Conservation (phyloP, 2,797 vertebrate species). For the Xenopus petersii region DNA sequence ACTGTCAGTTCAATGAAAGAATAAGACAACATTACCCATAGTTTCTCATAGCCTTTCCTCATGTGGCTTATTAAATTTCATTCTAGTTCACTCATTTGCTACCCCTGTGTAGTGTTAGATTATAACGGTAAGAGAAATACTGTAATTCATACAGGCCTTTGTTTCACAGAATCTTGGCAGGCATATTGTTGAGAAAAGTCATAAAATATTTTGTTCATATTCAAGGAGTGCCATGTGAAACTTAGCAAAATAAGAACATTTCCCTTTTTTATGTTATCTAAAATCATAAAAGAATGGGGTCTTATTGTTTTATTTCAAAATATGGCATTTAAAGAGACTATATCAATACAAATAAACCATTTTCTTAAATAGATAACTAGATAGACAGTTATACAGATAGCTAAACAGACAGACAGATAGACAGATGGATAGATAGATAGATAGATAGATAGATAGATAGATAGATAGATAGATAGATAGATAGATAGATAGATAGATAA, state of each 20-base stretch:
- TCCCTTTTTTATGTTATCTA: too few relatives aligned
- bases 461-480: too few relatives aligned
- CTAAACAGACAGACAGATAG: too few relatives aligned
- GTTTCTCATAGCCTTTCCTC: slow-evolving; percentile 10
- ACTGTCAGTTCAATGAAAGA: slow-evolving; percentile 8
- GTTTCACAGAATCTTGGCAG: neutral
- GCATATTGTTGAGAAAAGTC: neutral
- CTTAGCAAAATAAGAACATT: neutral
- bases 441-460: too few relatives aligned
- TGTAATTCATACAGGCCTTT: neutral
- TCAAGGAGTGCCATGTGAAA: slow-evolving; percentile 12
- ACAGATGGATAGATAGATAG: too few relatives aligned
- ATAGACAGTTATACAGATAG: too few relatives aligned
- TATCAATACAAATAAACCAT: too few relatives aligned
- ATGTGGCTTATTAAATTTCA: slow-evolving; percentile 12
- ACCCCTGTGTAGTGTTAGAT: slow-evolving; percentile 10
- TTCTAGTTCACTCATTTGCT: slow-evolving; percentile 15
- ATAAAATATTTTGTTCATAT: slow-evolving; percentile 3
- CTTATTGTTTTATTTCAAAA: neutral
- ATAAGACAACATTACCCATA: slow-evolving; percentile 12
- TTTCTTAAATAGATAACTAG: too few relatives aligned
- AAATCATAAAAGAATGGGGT: too few relatives aligned
- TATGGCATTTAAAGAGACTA: too few relatives aligned
- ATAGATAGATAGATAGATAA: too few relatives aligned
- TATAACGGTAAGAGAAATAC: slow-evolving; percentile 8